phyloP scores from a whole-genome alignment of 2,797 vertebrate genomes.

The Delichon dasypus region DNA sequence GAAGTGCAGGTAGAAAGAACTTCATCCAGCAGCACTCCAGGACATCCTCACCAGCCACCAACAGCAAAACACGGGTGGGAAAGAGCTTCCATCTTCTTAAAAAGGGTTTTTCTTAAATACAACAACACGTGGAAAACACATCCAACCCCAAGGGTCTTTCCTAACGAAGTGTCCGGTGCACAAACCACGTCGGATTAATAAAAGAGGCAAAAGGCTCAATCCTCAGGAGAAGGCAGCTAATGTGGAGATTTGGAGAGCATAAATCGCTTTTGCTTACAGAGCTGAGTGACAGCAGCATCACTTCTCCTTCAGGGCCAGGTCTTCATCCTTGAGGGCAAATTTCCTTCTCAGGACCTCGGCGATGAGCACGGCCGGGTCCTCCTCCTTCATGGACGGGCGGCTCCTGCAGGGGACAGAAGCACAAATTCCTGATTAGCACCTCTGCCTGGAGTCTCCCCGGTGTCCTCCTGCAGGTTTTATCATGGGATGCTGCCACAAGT shows the following conservation, averaged over 20 bases:
- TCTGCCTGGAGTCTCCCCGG: neutral
- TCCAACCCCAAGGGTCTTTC: neutral
- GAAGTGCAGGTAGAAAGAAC: neutral
- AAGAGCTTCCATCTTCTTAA: slow-evolving; percentile 36
- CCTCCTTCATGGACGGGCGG: slow-evolving; percentile 87
- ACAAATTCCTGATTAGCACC: neutral
- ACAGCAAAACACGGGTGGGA: slow-evolving; percentile 36
- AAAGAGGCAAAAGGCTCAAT: slow-evolving; percentile 50
- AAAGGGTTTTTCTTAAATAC: slow-evolving; percentile 39
- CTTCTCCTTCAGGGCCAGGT: slow-evolving; percentile 76
- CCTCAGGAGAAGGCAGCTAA: slow-evolving; percentile 74
- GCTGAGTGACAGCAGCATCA: slow-evolving; percentile 46
- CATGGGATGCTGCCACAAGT: neutral
- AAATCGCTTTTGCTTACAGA: slow-evolving; percentile 56
- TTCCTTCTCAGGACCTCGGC: slow-evolving; percentile 94
- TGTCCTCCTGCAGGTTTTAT: neutral
- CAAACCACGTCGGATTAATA: neutral
- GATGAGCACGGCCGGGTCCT: slow-evolving; percentile 91
- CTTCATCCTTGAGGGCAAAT: slow-evolving; percentile 92
- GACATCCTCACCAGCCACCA: slow-evolving; percentile 6
- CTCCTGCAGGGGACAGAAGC: slow-evolving; percentile 65
- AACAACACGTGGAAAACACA: slow-evolving; percentile 42
- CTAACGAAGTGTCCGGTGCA: neutral
- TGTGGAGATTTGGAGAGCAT: slow-evolving; percentile 53
- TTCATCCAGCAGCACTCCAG: slow-evolving; percentile 4